Conservation (phyloP, 1,140 invertebrate species). For the Eueides isabella region DNA sequence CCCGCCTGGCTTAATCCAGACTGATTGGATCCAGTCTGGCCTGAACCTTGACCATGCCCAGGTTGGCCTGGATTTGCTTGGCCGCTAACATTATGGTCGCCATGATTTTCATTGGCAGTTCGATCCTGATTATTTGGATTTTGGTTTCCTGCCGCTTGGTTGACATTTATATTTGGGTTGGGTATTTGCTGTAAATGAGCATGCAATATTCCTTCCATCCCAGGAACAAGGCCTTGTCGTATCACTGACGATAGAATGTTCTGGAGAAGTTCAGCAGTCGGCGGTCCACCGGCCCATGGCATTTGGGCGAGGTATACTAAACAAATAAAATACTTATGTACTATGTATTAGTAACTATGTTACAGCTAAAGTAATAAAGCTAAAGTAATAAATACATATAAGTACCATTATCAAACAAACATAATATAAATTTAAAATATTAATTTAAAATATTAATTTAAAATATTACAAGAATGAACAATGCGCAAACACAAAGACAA, state of each 20-base stretch:
- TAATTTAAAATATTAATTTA: too few species aligned
- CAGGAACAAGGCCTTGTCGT: constrained; percentile 50
- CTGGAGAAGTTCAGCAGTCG: constrained; percentile 52
- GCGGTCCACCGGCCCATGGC: constrained; percentile 43
- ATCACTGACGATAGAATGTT: constrained; percentile 54
- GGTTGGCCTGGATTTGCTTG: neutral
- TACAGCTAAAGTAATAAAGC: too few species aligned
- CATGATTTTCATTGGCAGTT: neutral
- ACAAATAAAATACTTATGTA: neutral
- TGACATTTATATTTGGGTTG: neutral
- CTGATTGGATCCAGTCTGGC: neutral
- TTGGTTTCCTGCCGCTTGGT: neutral
- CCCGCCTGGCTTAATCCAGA: neutral
- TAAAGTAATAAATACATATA: too few species aligned
- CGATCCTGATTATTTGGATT: neutral
- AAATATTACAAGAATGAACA: too few species aligned
- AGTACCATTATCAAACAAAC: too few species aligned
- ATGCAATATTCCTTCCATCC: constrained; percentile 42
- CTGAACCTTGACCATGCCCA: neutral
- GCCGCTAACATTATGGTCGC: neutral
- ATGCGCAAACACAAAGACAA: too few species aligned
- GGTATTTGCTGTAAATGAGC: neutral
- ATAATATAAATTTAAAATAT: too few species aligned
- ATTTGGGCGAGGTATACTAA: constrained; percentile 53
- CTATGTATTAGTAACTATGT: neutral